phyloP scores from a whole-genome alignment of 2,797 vertebrate genomes.

The Chiloscyllium punctatum region DNA sequence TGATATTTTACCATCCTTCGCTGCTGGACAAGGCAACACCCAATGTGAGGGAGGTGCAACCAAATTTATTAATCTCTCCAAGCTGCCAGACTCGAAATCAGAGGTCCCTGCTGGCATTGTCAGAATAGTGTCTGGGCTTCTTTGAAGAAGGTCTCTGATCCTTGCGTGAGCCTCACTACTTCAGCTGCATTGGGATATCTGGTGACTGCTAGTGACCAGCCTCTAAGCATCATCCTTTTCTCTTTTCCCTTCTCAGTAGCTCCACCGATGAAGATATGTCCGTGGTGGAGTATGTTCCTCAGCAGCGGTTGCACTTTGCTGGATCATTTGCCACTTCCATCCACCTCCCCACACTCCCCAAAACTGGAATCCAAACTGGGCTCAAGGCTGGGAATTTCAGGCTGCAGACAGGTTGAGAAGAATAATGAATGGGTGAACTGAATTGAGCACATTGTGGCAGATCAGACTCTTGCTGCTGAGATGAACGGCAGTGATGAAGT shows the following conservation, averaged over 20 bases:
- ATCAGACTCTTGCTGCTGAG: too few species aligned
- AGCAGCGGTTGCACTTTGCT: too few species aligned
- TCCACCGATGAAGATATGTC: neutral
- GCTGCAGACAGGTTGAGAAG: too few species aligned
- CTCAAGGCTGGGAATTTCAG: neutral
- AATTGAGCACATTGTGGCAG: too few species aligned
- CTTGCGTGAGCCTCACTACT: neutral
- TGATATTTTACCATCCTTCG: neutral
- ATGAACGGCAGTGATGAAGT: too few species aligned
- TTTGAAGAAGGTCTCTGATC: neutral
- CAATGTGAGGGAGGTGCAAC: neutral
- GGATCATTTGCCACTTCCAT: neutral
- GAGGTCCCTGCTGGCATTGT: neutral
- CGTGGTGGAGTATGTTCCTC: neutral
- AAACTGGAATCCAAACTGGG: neutral
- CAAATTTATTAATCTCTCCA: neutral
- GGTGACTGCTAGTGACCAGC: neutral
- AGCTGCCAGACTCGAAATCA: neutral
- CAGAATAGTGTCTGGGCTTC: neutral
- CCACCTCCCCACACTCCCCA: too few species aligned
- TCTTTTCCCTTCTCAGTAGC: neutral
- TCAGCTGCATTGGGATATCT: neutral
- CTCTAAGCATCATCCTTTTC: neutral
- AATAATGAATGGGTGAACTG: too few species aligned
- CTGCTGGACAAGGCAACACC: neutral